A percentile compares a stretch with the other conserved stretches of the same genome.
Evolutionary conservation across 2,888 invertebrate genomes (phyloP).

Genomic region (Ectemnius cavifrons): DNA sequence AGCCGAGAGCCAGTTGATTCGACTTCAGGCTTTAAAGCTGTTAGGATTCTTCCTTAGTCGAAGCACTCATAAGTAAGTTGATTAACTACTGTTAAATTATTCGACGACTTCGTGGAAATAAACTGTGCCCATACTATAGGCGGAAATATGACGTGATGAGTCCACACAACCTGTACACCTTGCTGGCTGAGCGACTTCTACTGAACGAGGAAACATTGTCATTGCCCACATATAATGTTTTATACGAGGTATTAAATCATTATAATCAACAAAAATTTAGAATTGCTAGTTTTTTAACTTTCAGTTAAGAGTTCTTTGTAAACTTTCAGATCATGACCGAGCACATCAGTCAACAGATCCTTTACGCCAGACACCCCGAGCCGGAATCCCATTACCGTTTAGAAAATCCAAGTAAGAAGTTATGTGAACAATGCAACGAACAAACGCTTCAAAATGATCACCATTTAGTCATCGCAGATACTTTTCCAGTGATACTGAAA

Average conservation of each 20-base stretch:
- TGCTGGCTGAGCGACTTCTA: conserved; percentile 94
- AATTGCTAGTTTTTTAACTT: too few species aligned
- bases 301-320: neutral
- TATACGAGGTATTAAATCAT: conserved; percentile 87
- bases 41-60: conserved; percentile 98
- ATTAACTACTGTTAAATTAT: neutral
- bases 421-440: neutral
- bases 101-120: conserved; percentile 26
- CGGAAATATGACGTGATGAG: conserved; percentile 99
- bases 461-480: neutral
- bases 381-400: conserved; percentile 96
- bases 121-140: conserved; percentile 78
- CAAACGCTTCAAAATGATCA: neutral
- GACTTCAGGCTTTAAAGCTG: conserved; percentile 96
- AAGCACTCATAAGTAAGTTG: conserved; percentile 96
- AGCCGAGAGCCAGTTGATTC: conserved; percentile 96
- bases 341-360: conserved; percentile 96
- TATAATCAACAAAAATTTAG: too few species aligned
- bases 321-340: conserved; percentile 91
- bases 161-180: conserved; percentile 97
- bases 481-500: conserved; percentile 94
- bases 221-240: conserved; percentile 97
- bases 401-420: conserved; percentile 95
- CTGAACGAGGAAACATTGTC: conserved; percentile 93
- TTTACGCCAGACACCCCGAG: conserved; percentile 95